These are phyloP conservation scores for Parasteatoda tepidariorum DNA, from an alignment of 1,140 invertebrate genomes.

Conservation along the genomic window DNA sequence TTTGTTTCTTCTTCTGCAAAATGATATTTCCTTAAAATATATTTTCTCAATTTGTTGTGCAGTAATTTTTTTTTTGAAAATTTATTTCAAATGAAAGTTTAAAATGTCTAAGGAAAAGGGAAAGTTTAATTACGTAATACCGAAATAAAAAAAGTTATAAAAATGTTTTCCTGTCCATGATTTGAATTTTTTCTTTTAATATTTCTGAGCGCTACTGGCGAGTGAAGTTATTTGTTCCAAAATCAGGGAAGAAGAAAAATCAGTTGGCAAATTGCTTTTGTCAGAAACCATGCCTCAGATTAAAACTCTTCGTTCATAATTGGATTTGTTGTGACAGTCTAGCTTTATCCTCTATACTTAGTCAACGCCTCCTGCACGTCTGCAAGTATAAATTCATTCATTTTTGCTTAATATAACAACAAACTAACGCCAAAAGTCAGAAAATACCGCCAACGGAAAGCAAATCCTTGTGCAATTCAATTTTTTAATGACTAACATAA, in stretches of 20 bases:
- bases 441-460: neutral
- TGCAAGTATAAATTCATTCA: neutral
- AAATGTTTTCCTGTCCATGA: neutral
- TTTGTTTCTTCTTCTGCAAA: too few relatives aligned
- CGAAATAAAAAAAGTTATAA: neutral
- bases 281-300: slow-evolving; percentile 50
- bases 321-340: slow-evolving; percentile 56
- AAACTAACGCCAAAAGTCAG: neutral
- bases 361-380: slow-evolving; percentile 14
- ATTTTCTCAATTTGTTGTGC: too few relatives aligned
- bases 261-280: slow-evolving; percentile 59
- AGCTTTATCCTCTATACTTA: slow-evolving; percentile 42
- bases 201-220: neutral
- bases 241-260: slow-evolving; percentile 22
- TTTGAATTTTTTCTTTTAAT: slow-evolving; percentile 40
- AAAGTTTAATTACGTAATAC: neutral
- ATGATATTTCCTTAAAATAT: too few relatives aligned
- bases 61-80: too few relatives aligned
- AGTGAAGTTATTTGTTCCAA: slow-evolving; percentile 12
- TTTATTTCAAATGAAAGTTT: neutral
- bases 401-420: neutral
- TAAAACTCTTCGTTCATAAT: slow-evolving; percentile 56
- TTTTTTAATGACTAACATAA: too few relatives aligned
- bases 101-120: neutral
- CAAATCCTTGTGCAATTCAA: neutral